Conservation (phyloP, 1,140 invertebrate species). For the Calycopis cecrops region DNA sequence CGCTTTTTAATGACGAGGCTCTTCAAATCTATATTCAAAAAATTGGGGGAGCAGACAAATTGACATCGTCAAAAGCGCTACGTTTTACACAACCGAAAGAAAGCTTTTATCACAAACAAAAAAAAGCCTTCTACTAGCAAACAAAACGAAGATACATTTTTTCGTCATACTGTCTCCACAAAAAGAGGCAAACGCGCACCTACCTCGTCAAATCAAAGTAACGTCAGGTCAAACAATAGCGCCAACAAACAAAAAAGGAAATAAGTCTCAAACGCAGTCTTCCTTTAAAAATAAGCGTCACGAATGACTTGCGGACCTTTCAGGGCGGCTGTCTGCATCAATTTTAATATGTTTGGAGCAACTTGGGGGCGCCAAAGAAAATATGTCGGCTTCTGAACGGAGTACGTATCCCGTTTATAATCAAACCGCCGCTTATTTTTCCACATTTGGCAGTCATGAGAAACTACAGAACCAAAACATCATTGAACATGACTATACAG, state of each 20-base stretch:
- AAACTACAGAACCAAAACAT: too few species aligned
- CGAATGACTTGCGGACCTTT: constrained; percentile 20
- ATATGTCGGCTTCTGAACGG: constrained; percentile 22
- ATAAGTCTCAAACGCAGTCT: neutral
- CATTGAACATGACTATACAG: too few species aligned
- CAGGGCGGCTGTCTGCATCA: constrained; percentile 25
- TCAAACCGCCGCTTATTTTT: constrained; percentile 17
- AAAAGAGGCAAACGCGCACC: constrained; percentile 13
- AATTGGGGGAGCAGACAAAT: constrained; percentile 20
- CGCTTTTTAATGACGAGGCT: constrained; percentile 16
- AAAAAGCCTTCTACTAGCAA: constrained; percentile 16
- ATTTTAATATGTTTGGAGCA: constrained; percentile 26
- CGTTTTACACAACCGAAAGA: neutral
- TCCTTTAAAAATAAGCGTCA: constrained; percentile 14
- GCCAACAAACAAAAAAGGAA: neutral
- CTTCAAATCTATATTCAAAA: constrained; percentile 18
- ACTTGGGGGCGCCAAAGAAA: constrained; percentile 23
- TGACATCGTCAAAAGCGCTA: constrained; percentile 2
- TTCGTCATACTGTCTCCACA: constrained; percentile 10
- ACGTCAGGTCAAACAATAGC: neutral
- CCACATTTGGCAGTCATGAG: neutral
- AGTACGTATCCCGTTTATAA: constrained; percentile 18
- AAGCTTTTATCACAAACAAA: constrained; percentile 14
- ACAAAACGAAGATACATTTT: constrained; percentile 8
- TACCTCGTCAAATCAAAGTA: neutral